Evolutionary conservation across 1,140 invertebrate species (phyloP).

Genomic region (Orchestia grillus): DNA sequence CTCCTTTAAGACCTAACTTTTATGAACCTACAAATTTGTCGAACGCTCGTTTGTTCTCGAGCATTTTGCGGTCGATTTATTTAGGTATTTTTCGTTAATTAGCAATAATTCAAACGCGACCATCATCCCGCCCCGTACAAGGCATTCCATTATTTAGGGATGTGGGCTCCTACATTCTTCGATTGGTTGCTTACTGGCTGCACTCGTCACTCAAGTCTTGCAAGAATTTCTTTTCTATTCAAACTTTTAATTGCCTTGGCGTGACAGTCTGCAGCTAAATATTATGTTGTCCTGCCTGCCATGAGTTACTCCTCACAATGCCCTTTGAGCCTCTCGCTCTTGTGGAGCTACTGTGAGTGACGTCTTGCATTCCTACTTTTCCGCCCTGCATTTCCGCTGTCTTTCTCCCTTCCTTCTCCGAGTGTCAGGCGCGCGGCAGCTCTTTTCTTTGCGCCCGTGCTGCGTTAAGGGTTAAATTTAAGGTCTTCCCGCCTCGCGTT

Average conservation of each 20-base stretch:
- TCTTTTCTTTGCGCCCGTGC: not conserved
- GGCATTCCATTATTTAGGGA: not conserved
- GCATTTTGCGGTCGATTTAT: no score
- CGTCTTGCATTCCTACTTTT: not conserved
- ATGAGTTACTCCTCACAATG: not conserved
- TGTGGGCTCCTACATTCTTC: not conserved
- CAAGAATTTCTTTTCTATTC: not conserved
- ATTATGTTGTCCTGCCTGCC: not conserved
- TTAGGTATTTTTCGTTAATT: no score
- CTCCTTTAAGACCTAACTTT: no score
- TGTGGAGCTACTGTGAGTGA: not conserved
- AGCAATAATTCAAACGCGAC: not conserved
- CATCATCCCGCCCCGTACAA: not conserved
- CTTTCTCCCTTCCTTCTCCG: not conserved
- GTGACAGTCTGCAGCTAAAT: not conserved
- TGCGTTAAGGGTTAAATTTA: not conserved
- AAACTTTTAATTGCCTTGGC: not conserved
- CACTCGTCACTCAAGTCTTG: not conserved
- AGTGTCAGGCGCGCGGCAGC: not conserved
- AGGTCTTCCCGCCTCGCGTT: not conserved
- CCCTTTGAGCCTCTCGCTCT: not conserved
- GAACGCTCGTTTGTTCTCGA: no score
- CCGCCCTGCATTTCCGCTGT: not conserved
- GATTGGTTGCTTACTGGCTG: not conserved
- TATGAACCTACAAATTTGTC: no score